These are phyloP conservation scores for Tetheella fluctuosa DNA, from an alignment of 2,888 invertebrate species.

Conservation along the genomic window DNA sequence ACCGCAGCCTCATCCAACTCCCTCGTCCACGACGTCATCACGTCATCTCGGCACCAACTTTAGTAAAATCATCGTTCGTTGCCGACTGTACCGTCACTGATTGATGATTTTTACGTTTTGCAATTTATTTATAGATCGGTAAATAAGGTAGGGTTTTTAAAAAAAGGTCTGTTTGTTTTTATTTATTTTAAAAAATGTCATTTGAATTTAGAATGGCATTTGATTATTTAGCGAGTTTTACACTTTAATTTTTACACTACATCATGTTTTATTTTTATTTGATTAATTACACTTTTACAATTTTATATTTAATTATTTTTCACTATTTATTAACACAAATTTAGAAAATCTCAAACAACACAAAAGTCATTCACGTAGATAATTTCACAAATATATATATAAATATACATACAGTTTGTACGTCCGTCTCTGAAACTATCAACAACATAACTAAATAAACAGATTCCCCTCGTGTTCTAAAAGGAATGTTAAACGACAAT, in stretches of 20 bases:
- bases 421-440: conserved; percentile 9
- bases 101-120: neutral
- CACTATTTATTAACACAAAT: no score
- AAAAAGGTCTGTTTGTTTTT: no score
- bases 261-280: neutral
- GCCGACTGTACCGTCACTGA: neutral
- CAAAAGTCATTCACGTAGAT: neutral
- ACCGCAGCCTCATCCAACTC: conserved; percentile 84
- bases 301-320: no score
- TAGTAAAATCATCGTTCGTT: neutral
- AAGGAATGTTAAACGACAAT: conserved; percentile 4
- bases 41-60: conserved; percentile 35
- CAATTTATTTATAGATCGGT: neutral
- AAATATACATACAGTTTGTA: neutral
- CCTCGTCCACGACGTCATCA: conserved; percentile 71
- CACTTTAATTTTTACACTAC: neutral
- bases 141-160: neutral
- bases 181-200: neutral
- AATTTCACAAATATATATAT: neutral
- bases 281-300: no score
- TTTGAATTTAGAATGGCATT: neutral
- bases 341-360: neutral
- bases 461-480: conserved; percentile 6
- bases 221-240: neutral
- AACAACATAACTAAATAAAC: conserved; percentile 10